Evolutionary conservation across 1,140 invertebrate genomes (phyloP).

Genomic region (Brachionus angularis): DNA sequence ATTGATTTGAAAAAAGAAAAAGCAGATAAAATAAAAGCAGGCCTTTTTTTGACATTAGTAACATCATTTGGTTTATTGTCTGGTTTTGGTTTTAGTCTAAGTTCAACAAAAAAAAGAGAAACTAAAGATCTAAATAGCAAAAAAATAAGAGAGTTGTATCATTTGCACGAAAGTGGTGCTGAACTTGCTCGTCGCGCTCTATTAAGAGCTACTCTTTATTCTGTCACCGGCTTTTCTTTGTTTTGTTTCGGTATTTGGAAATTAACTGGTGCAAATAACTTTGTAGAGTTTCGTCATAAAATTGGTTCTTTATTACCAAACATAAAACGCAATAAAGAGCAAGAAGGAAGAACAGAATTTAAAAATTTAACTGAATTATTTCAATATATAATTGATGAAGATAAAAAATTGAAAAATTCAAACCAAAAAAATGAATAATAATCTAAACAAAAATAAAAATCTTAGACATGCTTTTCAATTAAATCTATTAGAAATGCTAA

Average conservation of each 20-base stretch:
- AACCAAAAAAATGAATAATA: slow-evolving; percentile 30
- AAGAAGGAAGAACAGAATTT: slow-evolving; percentile 41
- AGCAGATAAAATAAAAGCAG: slow-evolving; percentile 36
- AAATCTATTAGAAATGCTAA: slow-evolving; percentile 9
- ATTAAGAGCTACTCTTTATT: slow-evolving; percentile 32
- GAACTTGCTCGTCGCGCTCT: slow-evolving; percentile 27
- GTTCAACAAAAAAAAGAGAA: slow-evolving; percentile 21
- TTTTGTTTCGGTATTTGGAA: slow-evolving; percentile 34
- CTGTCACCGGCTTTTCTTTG: slow-evolving; percentile 11
- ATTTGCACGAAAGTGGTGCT: slow-evolving; percentile 31
- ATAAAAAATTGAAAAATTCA: neutral
- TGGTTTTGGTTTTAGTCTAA: slow-evolving; percentile 22
- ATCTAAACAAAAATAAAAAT: neutral
- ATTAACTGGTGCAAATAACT: slow-evolving; percentile 34
- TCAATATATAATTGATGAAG: slow-evolving; percentile 41
- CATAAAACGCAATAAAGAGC: slow-evolving; percentile 14
- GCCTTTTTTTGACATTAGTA: slow-evolving; percentile 30
- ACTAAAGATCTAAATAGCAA: slow-evolving; percentile 4
- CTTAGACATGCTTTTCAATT: slow-evolving; percentile 20
- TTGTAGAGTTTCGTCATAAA: slow-evolving; percentile 39
- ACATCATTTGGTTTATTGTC: slow-evolving; percentile 18
- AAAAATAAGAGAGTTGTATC: neutral
- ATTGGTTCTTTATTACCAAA: slow-evolving; percentile 18
- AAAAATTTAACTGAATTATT: slow-evolving; percentile 42
- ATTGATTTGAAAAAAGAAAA: slow-evolving; percentile 26